phyloP scores from a whole-genome alignment of 2,113 vertebrate genomes.

The Nerophis ophidion region DNA sequence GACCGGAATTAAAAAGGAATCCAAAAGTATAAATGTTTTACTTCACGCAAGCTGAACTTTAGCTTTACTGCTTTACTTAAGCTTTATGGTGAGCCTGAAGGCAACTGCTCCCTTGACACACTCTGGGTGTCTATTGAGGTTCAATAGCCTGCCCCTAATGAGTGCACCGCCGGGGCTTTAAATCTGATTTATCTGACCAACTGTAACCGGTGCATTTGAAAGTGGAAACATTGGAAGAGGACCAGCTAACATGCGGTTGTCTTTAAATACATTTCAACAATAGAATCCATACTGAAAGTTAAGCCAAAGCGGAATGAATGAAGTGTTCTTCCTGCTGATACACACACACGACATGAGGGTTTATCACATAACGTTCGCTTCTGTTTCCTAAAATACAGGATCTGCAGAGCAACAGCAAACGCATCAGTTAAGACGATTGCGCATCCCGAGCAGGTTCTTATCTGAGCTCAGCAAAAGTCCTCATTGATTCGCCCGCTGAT shows the following conservation, averaged over 20 bases:
- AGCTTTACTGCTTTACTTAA: conserved; percentile 3
- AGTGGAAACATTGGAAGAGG: conserved; percentile 21
- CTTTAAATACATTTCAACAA: conserved; percentile 42
- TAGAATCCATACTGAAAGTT: conserved; percentile 37
- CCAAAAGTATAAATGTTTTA: neutral
- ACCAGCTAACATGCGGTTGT: conserved; percentile 25
- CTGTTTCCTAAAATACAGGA: conserved; percentile 4
- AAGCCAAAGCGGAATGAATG: conserved; percentile 46
- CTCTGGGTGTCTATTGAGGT: conserved; percentile 1
- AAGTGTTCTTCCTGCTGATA: neutral
- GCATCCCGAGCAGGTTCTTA: conserved; percentile 54
- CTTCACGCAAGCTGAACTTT: conserved; percentile 1
- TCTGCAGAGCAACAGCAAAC: conserved; percentile 26
- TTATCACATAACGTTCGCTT: conserved; percentile 35
- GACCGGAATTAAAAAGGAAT: neutral
- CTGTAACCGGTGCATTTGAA: conserved; percentile 11
- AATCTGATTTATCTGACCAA: neutral
- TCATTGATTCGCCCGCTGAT: conserved; percentile 53
- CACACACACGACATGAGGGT: conserved; percentile 17
- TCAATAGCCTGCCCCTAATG: conserved; percentile 4
- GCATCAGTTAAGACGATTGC: conserved; percentile 46
- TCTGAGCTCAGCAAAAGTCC: conserved; percentile 60
- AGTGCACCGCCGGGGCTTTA: neutral
- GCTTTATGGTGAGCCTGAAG: conserved; percentile 7
- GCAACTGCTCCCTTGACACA: conserved; percentile 1